phyloP scores from a whole-genome alignment of 2,888 invertebrate genomes.

The Phyllotreta cruciferae region DNA sequence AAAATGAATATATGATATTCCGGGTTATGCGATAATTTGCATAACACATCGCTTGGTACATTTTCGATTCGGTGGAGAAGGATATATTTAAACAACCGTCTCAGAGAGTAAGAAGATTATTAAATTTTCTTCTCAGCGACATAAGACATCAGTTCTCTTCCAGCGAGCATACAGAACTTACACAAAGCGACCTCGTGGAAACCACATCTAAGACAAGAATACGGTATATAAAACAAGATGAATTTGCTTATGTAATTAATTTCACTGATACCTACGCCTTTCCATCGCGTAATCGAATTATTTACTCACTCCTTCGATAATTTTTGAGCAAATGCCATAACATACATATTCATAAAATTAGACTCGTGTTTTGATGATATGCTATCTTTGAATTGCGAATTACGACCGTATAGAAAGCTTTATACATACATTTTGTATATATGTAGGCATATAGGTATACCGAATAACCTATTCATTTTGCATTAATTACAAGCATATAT shows the following conservation, averaged over 20 bases:
- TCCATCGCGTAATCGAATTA: background rate
- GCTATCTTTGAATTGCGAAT: too few species aligned
- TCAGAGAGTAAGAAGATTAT: slow-evolving; percentile 4
- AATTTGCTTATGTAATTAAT: slow-evolving; percentile 8
- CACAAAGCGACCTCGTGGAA: slow-evolving; percentile 9
- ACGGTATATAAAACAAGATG: slow-evolving; percentile 1
- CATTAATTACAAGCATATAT: too few species aligned
- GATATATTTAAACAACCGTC: slow-evolving; percentile 7
- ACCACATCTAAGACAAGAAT: slow-evolving; percentile 4
- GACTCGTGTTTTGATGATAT: too few species aligned
- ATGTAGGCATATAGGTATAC: too few species aligned
- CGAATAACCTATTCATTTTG: too few species aligned
- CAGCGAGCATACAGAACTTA: background rate
- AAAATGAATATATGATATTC: too few species aligned
- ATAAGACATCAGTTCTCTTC: slow-evolving; percentile 8
- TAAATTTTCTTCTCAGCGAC: slow-evolving; percentile 9
- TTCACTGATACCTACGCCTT: slow-evolving; percentile 1
- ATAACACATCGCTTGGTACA: background rate
- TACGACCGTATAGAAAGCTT: too few species aligned
- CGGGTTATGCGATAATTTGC: too few species aligned
- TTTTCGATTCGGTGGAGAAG: background rate
- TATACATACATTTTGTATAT: too few species aligned
- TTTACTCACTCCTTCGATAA: background rate
- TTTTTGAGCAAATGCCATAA: slow-evolving; percentile 8
- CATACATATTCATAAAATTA: slow-evolving; percentile 8